Conservation (phyloP, 2,113 vertebrate genomes). For the Nipponia nippon region DNA sequence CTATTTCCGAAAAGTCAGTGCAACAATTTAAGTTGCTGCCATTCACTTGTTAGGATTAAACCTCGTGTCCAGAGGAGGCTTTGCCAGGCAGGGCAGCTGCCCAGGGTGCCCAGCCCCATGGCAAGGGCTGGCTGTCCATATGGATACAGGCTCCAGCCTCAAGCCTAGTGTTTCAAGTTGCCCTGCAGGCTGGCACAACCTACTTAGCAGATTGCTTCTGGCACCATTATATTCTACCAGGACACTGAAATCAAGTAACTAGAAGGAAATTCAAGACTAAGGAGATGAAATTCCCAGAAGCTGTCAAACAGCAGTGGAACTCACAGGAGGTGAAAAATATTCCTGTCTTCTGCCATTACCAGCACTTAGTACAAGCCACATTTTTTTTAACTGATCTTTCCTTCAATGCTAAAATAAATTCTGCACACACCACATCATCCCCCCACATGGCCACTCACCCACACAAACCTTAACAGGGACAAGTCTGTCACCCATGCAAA, state of each 20-base stretch:
- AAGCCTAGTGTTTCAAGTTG: neutral
- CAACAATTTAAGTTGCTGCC: neutral
- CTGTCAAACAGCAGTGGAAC: neutral
- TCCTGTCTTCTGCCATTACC: neutral
- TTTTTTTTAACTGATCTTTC: neutral
- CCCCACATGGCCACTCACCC: neutral
- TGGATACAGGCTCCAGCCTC: neutral
- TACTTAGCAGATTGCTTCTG: neutral
- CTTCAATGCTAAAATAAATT: neutral
- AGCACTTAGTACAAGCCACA: neutral
- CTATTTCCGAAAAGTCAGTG: neutral
- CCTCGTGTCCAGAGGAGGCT: neutral
- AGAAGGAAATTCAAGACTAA: neutral
- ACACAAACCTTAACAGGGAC: neutral
- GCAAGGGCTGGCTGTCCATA: neutral
- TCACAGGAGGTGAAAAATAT: neutral
- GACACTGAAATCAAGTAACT: neutral
- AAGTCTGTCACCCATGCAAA: neutral
- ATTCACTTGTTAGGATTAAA: neutral
- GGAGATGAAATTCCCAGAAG: neutral
- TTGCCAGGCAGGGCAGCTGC: fast-evolving
- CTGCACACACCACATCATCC: neutral
- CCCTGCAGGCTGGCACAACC: neutral
- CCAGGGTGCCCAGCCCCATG: fast-evolving
- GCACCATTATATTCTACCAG: neutral